These are phyloP conservation scores for Peromyscus californicus DNA, from an alignment of 2,113 vertebrate species.

Conservation along the genomic window DNA sequence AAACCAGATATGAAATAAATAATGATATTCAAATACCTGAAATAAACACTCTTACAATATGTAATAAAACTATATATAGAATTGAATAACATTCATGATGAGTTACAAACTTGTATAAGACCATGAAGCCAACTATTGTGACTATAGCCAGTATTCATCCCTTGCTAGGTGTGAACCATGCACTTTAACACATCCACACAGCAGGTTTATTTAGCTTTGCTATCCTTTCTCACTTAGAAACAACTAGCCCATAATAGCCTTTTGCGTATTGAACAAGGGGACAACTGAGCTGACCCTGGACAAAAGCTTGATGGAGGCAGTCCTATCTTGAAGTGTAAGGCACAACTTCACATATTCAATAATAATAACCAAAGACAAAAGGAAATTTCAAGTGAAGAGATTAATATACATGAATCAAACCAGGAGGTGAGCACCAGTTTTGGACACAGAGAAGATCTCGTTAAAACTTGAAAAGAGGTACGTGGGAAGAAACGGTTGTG, in stretches of 20 bases:
- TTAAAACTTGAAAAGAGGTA: rapidly evolving
- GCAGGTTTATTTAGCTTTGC: neutral
- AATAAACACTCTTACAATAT: neutral
- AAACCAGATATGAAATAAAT: conserved; percentile 51
- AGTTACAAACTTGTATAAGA: neutral
- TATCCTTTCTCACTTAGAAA: neutral
- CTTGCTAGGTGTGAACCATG: neutral
- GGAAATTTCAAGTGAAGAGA: neutral
- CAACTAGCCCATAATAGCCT: neutral
- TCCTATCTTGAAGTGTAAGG: neutral
- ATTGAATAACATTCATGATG: neutral
- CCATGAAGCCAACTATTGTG: neutral
- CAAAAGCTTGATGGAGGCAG: neutral
- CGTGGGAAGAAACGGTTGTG: rapidly evolving
- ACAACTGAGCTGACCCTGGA: neutral
- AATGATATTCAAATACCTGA: neutral
- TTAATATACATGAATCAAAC: neutral
- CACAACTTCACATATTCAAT: neutral
- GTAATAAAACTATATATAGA: neutral
- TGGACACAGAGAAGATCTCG: neutral
- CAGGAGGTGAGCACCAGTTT: neutral
- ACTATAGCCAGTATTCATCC: neutral
- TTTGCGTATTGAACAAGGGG: neutral
- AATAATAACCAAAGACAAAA: neutral
- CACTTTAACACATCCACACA: neutral